Base-by-base conservation (phyloP, 2,113 vertebrate genomes). In the Notarius lentiginosus region DNA sequence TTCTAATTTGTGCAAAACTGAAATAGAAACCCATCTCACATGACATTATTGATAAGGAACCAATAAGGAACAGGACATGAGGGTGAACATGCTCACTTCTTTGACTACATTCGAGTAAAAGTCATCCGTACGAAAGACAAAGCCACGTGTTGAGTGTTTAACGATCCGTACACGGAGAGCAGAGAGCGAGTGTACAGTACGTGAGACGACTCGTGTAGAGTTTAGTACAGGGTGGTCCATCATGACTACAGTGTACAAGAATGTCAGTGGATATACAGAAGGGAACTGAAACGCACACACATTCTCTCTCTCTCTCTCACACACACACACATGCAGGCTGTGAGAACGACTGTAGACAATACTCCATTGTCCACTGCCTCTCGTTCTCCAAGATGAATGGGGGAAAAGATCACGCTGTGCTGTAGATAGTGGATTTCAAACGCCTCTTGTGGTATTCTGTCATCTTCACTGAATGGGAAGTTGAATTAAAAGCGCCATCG, bases 151-250 rank as follows among this genome's bases (percentile, higher is more conserved):
- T 80, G 22, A 41, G 27, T 68, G 63, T 68, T 68, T 18, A 27
- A 66, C 6, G 18, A 24, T 34, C 82, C 30, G 63, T 72, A 41
- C 56, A 30, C 4, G 17, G 11, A 70, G 49, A 70, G 8, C 34
- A 66, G 87, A 82, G 84, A 89, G 49, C 81, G 73, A 83, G 76
- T 77, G 91, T 89, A 90, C 90, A 85, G 82, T 84, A 89, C 87
- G 88, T 77, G 77, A 90, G 90, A 87, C 55, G 87, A 84, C 90
- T 89, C 76, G 47, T 82, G 90, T 90, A 87, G 87, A 34, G 66
- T 68, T 91, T 92, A 93, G 90, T 90, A 61, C 91, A 83, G 93
- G 95, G 95, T 94, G 94, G 94, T 95, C 95, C 10, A 17, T 63
- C 75, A 90, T 94, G 91, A 95, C 92, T 91, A 82, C 88, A 92